Evolutionary conservation across 2,888 invertebrate genomes (phyloP), one percentile per base, ranked within the genome.

Genomic region (Zaprionus bogoriensis): DNA sequence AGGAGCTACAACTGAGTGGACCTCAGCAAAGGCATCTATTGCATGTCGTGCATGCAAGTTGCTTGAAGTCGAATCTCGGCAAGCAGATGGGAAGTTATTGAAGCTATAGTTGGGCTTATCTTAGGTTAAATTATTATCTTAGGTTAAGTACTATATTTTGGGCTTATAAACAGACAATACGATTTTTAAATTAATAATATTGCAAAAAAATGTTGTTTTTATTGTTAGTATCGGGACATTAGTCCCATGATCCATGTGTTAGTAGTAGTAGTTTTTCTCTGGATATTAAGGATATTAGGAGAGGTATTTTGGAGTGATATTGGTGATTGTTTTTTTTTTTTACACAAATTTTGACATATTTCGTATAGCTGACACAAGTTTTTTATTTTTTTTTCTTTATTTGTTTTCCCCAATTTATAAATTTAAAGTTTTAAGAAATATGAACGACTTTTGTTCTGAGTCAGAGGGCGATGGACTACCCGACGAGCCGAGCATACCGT

Each of bases 401-500:
- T 3, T 9, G 7, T 36, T 36, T n/a, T n/a, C n/a, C n/a, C n/a
- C 7, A 17, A 36, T 36, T 3, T n/a, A 47, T 5, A 65, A 66
- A 66, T 65, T 47, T 20, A 0, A 0, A 42, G 52, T 50, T 4
- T 9, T 10, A 10, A 45, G 6, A 7, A 28, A 14, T 19, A 51
- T 27, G 60, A 10, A 4, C 1, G 42, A 53, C 1, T 4, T 5
- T 7, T 2, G 19, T 4, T 5, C 19, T 10, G 12, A 36, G 14
- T 14, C 32, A 3, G 14, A 32, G 32, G 14, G 3, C 7, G 50
- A 60, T 0, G 27, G 39, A 0, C 10, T 65, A n/a, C 41, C 47
- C 0, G 5, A 45, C 4, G 75, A 75, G 47, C 58, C 73, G 1
- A 12, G 10, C 1, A 30, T 75, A 14, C 32, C 50, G 1, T 7